Conservation (phyloP, 2,113 vertebrate genomes). For the Etheostoma cragini region DNA sequence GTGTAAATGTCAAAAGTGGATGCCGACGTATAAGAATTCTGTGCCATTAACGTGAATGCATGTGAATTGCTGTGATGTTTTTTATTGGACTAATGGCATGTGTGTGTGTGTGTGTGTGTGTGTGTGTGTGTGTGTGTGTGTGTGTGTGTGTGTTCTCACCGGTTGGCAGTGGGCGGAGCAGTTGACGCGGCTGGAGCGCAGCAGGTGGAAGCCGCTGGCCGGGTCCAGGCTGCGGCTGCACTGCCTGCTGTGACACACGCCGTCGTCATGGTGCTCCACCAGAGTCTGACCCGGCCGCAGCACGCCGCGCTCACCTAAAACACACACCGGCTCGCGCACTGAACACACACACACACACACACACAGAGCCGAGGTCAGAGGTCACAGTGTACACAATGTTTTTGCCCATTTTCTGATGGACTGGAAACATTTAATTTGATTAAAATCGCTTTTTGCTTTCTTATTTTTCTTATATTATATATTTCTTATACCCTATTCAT, state of each 20-base stretch:
- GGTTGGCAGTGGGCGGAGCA: slow-evolving; percentile 90
- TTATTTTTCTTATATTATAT: not conserved
- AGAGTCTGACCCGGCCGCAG: slow-evolving; percentile 93
- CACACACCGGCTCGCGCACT: slow-evolving; percentile 93
- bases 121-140: slow-evolving; percentile 5
- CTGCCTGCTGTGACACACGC: slow-evolving; percentile 87
- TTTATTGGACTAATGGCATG: too few relatives aligned
- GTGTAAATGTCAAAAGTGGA: too few relatives aligned
- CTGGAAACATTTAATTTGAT: not conserved
- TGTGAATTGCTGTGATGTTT: too few relatives aligned
- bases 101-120: not conserved
- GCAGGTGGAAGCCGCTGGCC: slow-evolving; percentile 87
- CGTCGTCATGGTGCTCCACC: slow-evolving; percentile 87
- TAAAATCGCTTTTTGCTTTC: not conserved
- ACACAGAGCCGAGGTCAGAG: slow-evolving; percentile 17
- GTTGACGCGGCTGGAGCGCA: slow-evolving; percentile 86
- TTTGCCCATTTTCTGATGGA: not conserved
- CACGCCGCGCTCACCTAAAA: slow-evolving; percentile 88
- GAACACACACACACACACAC: slow-evolving; percentile 45
- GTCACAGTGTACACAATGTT: not conserved
- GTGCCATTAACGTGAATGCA: too few relatives aligned
- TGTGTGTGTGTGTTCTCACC: slow-evolving; percentile 78
- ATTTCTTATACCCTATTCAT: too few relatives aligned
- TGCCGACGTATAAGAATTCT: too few relatives aligned
- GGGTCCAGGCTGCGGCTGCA: slow-evolving; percentile 89